phyloP scores from a whole-genome alignment of 2,888 invertebrate species.

The Trissolcus brochymenae region DNA sequence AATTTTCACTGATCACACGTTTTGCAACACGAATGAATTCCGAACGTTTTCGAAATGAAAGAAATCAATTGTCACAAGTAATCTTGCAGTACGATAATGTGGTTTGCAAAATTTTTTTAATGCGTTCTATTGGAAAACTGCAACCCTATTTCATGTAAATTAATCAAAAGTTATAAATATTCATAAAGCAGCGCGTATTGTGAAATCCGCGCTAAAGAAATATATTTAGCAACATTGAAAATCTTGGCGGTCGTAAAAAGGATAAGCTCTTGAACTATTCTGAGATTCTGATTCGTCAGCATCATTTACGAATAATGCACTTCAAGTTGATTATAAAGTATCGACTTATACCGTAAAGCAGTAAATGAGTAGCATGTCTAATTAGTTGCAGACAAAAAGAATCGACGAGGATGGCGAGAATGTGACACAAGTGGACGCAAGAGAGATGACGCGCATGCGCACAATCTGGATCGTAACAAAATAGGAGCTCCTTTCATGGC shows the following conservation, averaged over 20 bases:
- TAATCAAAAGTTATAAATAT: constrained; percentile 40
- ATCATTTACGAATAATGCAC: constrained; percentile 43
- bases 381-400: constrained; percentile 60
- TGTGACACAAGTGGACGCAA: constrained; percentile 32
- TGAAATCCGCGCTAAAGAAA: constrained; percentile 15
- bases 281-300: constrained; percentile 34
- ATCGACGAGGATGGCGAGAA: constrained; percentile 35
- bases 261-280: neutral
- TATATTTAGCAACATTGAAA: constrained; percentile 17
- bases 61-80: no score
- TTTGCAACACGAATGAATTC: no score
- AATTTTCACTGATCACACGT: no score
- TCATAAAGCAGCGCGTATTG: constrained; percentile 33
- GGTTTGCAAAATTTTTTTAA: neutral
- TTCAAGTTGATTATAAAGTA: constrained; percentile 47
- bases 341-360: constrained; percentile 41
- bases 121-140: neutral
- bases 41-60: no score
- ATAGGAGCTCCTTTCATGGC: constrained; percentile 64
- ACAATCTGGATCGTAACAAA: constrained; percentile 37
- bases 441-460: constrained; percentile 14
- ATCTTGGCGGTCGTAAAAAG: constrained; percentile 17
- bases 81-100: no score
- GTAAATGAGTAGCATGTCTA: constrained; percentile 62
- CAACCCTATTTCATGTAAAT: constrained; percentile 25